phyloP scores from a whole-genome alignment of 2,797 vertebrate species.

The Oceanodroma leucorhoa region DNA sequence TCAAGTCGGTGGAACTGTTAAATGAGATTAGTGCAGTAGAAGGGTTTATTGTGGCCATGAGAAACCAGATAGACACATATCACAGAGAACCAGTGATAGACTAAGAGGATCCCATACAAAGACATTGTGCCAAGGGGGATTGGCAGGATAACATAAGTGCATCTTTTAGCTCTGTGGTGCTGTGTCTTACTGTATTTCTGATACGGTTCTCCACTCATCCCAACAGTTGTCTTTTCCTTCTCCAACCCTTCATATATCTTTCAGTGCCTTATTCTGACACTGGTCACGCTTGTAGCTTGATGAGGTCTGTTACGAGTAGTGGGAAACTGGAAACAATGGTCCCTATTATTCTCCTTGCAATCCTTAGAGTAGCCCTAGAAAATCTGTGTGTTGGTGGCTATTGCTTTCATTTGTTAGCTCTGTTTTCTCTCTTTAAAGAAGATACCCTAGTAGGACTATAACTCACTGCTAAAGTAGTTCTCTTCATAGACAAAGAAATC shows the following conservation, averaged over 20 bases:
- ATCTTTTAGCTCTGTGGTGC: neutral
- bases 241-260: neutral
- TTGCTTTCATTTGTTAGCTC: neutral
- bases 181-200: neutral
- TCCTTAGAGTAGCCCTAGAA: neutral
- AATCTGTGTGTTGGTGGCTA: neutral
- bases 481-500: neutral
- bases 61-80: conserved; percentile 63
- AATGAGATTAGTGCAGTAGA: conserved; percentile 62
- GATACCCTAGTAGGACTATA: neutral
- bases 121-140: conserved; percentile 29
- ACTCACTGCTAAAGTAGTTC: neutral
- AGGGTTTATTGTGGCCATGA: conserved; percentile 42
- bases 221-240: conserved; percentile 25
- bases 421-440: neutral
- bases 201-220: neutral
- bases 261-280: neutral
- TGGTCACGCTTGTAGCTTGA: neutral
- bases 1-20: conserved; percentile 60
- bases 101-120: conserved; percentile 45
- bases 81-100: conserved; percentile 26
- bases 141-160: conserved; percentile 36
- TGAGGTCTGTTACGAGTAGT: neutral
- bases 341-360: neutral
- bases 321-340: neutral